Evolutionary conservation across 2,113 vertebrate species (phyloP), one percentile per base, ranked within the genome.

Genomic region (Triplophysa siluroides): DNA sequence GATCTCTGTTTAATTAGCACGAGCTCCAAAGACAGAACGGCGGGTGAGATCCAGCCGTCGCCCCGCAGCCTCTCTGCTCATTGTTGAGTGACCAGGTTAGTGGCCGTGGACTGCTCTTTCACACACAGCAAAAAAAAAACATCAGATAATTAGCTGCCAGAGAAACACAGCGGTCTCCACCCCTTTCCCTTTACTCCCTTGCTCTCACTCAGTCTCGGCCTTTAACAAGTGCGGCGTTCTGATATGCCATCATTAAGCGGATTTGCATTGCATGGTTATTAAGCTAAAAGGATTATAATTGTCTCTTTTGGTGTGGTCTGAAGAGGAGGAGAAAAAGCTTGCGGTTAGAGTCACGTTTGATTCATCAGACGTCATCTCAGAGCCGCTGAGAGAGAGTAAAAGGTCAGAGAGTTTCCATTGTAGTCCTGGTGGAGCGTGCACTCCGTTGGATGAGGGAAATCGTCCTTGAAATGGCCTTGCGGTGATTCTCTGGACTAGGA

Each of bases 221-320:
- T 41, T 72, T 80, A 63, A 71, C 58, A 52, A 79, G 67, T 71
- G 52, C 69, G 47, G 14, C 47, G 47, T 68, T 3, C 52, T 56
- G 21, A 68, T 75, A 75, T 58, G 33, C 63, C 33, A 47, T 70
- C 67, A 81, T 65, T 67, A 65, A 65, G 45, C 74, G 19, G 61
- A 76, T 76, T 76, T 76, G 38, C 63, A 50, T 76, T 75, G 52
- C 62, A 81, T 58, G 71, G 58, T 67, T 76, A 76, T 76, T 65
- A 65, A 65, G 62, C 45, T 65, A 76, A 76, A 76, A 76, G 74
- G 45, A 76, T 76, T 76, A 65, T 76, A 65, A 64, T 65, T 76
- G 60, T 76, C 74, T 76, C 41, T 75, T 41, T 52, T 65, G 43
- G 62, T 76, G 62, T 65, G 74, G 62, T 76, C 62, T 76, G 43